These are phyloP conservation scores for Agelaius phoeniceus DNA, from an alignment of 2,113 vertebrate genomes.

Conservation along the genomic window DNA sequence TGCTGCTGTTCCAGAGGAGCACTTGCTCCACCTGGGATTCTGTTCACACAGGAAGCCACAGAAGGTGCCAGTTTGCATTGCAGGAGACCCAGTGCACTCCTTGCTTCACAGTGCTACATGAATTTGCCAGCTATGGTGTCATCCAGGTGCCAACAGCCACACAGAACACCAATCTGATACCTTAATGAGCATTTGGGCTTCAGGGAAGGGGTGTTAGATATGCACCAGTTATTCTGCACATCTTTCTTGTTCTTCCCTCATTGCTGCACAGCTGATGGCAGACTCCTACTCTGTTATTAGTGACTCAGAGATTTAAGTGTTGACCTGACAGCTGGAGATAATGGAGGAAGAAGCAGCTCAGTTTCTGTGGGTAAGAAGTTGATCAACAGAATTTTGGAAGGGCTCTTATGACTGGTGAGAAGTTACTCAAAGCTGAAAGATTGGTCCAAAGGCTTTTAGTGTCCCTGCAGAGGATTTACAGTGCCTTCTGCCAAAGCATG, in stretches of 20 bases:
- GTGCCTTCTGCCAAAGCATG: background rate
- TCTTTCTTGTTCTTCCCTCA: background rate
- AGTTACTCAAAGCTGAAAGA: background rate
- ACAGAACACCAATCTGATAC: background rate
- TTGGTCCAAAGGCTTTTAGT: background rate
- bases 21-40: background rate
- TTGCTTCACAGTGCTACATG: accelerated
- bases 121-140: background rate
- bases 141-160: background rate
- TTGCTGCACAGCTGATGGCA: background rate
- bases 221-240: background rate
- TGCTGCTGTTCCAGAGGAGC: background rate
- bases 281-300: background rate
- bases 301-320: background rate
- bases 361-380: background rate
- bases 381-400: background rate
- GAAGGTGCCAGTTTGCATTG: background rate
- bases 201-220: background rate
- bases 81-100: background rate
- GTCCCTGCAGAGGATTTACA: background rate
- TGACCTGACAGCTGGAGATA: background rate
- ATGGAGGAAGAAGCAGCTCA: background rate
- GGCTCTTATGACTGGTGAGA: background rate
- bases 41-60: accelerated
- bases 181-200: background rate